Percentiles rank a stretch among this genome's conserved stretches.
phyloP scores from a whole-genome alignment of 2,888 invertebrate genomes.

The Temnothorax ravouxi region DNA sequence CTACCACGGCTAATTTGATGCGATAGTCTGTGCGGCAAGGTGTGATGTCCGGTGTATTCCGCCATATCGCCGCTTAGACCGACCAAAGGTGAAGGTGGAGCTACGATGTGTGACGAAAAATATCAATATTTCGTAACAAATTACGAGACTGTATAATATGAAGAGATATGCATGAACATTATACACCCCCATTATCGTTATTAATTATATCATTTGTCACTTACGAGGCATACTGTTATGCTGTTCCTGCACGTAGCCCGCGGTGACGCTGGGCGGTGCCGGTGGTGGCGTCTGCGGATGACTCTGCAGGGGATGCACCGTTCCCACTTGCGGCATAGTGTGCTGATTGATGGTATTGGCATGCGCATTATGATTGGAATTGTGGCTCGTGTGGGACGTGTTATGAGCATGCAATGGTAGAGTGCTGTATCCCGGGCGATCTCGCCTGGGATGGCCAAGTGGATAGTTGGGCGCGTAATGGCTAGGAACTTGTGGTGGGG shows the following conservation, averaged over 20 bases:
- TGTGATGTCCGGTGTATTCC: constrained; percentile 87
- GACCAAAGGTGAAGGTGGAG: constrained; percentile 94
- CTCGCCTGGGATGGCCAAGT: constrained; percentile 91
- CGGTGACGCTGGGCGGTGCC: constrained; percentile 89
- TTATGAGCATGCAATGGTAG: constrained; percentile 89
- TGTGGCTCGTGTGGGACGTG: constrained; percentile 79
- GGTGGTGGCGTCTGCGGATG: constrained; percentile 89
- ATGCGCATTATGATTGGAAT: constrained; percentile 80
- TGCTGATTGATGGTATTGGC: constrained; percentile 82
- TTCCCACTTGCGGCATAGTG: constrained; percentile 91
- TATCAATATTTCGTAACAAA: background rate
- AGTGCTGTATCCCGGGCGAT: constrained; percentile 94
- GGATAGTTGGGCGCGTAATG: constrained; percentile 99
- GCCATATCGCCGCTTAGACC: constrained; percentile 89
- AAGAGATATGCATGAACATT: background rate
- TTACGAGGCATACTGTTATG: constrained; percentile 94
- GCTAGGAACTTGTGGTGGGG: constrained; percentile 98
- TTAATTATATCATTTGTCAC: constrained; percentile 83
- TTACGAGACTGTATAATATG: background rate
- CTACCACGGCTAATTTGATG: constrained; percentile 86
- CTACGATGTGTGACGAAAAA: constrained; percentile 86
- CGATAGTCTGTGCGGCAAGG: constrained; percentile 87
- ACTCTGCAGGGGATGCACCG: constrained; percentile 95
- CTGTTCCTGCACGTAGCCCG: constrained; percentile 87
- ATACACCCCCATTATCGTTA: background rate